phyloP scores from a whole-genome alignment of 2,888 invertebrate genomes.

The Sarcophaga variegata region DNA sequence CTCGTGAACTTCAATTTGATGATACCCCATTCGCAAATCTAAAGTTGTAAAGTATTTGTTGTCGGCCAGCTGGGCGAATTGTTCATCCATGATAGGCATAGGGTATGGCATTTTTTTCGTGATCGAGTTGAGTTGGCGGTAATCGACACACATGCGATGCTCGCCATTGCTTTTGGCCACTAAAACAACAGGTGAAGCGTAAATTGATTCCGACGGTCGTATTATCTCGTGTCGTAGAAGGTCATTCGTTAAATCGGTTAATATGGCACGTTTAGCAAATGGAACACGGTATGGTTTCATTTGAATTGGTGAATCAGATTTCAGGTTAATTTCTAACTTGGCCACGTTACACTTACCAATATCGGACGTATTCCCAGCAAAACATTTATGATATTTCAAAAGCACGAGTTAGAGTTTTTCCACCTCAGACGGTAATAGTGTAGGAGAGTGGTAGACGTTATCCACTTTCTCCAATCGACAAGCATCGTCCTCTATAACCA shows the following conservation, averaged over 20 bases:
- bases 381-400: background rate
- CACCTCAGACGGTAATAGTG: background rate
- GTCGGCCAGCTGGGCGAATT: slow-evolving; percentile 9
- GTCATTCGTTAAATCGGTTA: slow-evolving; percentile 36
- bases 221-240: slow-evolving; percentile 54
- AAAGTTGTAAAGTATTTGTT: slow-evolving; percentile 29
- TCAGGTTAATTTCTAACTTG: slow-evolving; percentile 35
- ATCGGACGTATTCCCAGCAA: slow-evolving; percentile 14
- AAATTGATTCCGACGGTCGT: slow-evolving; percentile 48
- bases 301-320: slow-evolving; percentile 8
- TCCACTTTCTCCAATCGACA: slow-evolving; percentile 34
- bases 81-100: slow-evolving; percentile 64
- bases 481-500: slow-evolving; percentile 47
- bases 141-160: slow-evolving; percentile 55
- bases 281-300: slow-evolving; percentile 14
- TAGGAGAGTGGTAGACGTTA: background rate
- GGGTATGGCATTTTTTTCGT: slow-evolving; percentile 56
- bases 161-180: slow-evolving; percentile 41
- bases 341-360: slow-evolving; percentile 16
- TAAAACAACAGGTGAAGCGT: slow-evolving; percentile 36
- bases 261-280: slow-evolving; percentile 57
- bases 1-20: background rate
- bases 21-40: background rate
- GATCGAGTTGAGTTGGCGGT: slow-evolving; percentile 30
- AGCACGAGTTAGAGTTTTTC: slow-evolving; percentile 6